Base-by-base conservation (phyloP, 2,888 invertebrate genomes). In the Cataglyphis livida region DNA sequence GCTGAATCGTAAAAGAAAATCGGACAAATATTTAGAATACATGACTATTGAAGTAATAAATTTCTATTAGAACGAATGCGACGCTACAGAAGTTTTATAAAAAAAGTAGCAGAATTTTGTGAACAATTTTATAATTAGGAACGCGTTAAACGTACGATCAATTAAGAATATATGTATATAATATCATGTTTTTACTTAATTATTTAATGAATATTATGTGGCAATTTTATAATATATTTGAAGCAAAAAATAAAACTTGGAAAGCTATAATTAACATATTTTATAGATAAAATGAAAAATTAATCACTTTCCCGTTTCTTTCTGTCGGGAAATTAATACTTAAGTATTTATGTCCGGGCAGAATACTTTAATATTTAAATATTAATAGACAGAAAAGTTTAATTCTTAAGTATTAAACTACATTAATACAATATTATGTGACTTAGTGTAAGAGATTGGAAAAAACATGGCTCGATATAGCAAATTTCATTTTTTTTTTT, bases 271-370 rank as follows among this genome's bases (percentile, higher is more conserved):
- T 12, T 38, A 54, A 2, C 66, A 15, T 54, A 54, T 10, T 38
- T 66, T 12, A n/a, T 54, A 9, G 66, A 75, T 75, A 18, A 76
- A 76, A 28, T 41, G 3, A 66, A 66, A 76, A 66, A 38, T 76
- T 54, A 76, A 66, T 76, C 1, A 3, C 4, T 38, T n/a, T 38
- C 5, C 35, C 10, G n/a, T 66, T 65, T 54, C 25, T 18, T 48
- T 35, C 51, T 15, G 12, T 3, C 12, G 51, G 4, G 18, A 75
- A 75, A 75, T 75, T 38, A 76, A 68, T n/a, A 76, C 54, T 66
- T 76, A 57, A 54, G 18, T 28, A 38, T n/a, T 28, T 28, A 28
- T 28, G 1, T 2, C 2, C 28, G 28, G 28, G 28, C 28, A 28
- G 28, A 28, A 28, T 28, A 28, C 28, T 28, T 28, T 28, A 28